Percentiles rank a stretch among this genome's conserved stretches.
These are phyloP conservation scores for Diorhabda carinulata DNA, from an alignment of 1,140 invertebrate species.

Conservation along the genomic window DNA sequence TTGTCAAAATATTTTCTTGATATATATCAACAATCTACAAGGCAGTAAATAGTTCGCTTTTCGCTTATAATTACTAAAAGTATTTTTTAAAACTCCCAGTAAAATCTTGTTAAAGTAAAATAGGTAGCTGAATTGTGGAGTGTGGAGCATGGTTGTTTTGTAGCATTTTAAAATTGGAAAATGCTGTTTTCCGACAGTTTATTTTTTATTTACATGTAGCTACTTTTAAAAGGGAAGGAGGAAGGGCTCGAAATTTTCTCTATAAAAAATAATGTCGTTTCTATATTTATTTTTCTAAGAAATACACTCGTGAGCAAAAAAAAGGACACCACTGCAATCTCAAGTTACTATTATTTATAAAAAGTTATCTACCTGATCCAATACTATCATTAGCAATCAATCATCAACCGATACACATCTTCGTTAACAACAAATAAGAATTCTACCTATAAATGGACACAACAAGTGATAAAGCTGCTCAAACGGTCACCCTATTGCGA, in stretches of 20 bases:
- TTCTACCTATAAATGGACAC: too few species aligned
- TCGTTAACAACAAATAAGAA: too few species aligned
- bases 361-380: too few species aligned
- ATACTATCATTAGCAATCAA: too few species aligned
- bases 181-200: conserved; percentile 22
- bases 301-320: too few species aligned
- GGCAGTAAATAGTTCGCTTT: conserved; percentile 12
- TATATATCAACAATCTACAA: conserved; percentile 6
- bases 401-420: too few species aligned
- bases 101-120: conserved; percentile 12
- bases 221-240: conserved; percentile 41
- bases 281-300: conserved; percentile 10
- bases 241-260: conserved; percentile 37
- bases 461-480: too few species aligned
- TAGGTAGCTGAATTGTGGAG: conserved; percentile 36
- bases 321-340: too few species aligned
- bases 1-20: background rate
- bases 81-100: conserved; percentile 9
- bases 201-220: background rate
- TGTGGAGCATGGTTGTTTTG: conserved; percentile 46
- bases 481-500: too few species aligned
- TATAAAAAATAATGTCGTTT: conserved; percentile 26
- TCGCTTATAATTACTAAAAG: background rate
- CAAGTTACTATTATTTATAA: too few species aligned
- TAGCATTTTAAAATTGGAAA: conserved; percentile 31